Evolutionary conservation across 2,888 invertebrate species (phyloP), one percentile per base, ranked within the genome.

Genomic region (Hyles lineata): DNA sequence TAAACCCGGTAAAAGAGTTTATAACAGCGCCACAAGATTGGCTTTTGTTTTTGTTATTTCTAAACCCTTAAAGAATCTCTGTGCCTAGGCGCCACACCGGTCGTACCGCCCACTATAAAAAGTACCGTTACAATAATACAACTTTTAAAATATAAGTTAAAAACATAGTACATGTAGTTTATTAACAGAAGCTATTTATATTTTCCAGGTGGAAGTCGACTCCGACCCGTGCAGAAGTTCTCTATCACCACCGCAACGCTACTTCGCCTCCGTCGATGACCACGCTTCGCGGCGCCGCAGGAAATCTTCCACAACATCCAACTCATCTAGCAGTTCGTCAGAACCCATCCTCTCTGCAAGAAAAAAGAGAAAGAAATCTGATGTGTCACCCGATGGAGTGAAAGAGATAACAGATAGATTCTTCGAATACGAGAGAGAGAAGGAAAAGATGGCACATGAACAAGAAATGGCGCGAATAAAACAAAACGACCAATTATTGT

Each of bases 381-480:
- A 29, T 71, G 35, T 6, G 29, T 70, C 0, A 55, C 72, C 60
- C 25, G 69, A 76, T 8, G 71, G 76, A 19, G 35, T 77, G 8
- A 77, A 72, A 25, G 78, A 78, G 1, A 35, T 81, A 15, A 77
- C 78, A 9, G 77, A 80, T 3, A 79, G 74, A 72, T 80, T 77
- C 55, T 67, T 83, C 17, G 76, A 80, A 70, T 78, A 77, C 58
- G 82, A 82, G 70, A 75, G 70, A 21, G 76, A 82, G 23, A 78
- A 78, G 62, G 78, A 81, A 25, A 78, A 71, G 25, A 72, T 79
- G 74, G 74, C 75, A 1, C 79, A 81, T 63, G 80, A 82, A 73
- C 73, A 80, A 72, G 82, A 83, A 73, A 78, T 83, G 79, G 77
- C 77, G 0, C 74, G 80, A 70, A 78, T 83, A 43, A 73, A 72